Base-by-base conservation (phyloP, 92 coral and sea anemone genomes). In the Heliopora coerulea region DNA sequence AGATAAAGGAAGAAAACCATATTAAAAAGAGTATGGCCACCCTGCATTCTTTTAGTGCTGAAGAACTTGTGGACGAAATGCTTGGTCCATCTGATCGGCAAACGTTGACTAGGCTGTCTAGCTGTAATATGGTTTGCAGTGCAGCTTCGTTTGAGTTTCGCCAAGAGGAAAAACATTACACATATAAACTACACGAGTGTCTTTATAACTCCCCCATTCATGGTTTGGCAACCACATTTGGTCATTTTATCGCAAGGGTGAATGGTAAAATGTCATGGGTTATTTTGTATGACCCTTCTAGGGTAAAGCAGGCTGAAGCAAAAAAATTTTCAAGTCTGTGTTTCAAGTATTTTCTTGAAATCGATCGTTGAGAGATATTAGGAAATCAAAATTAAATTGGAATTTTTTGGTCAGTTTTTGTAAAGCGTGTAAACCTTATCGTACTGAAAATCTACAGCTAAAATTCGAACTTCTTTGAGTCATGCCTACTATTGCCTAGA, bases 261-360 rank as follows among this genome's bases (percentile, higher is more conserved):
- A 46, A 46, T 46, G 52, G 52, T 46, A 46, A 46, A 46, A 46
- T 46, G 52, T 46, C 52, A 15, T 46, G 52, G 52, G n/a, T 46
- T 46, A 46, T 46, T 46, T 2, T 15, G 52, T 15, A 46, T 15
- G n/a, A 46, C n/a, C 52, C 52, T 46, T 46, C 12, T 46, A 46
- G 15, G 15, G n/a, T 46, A 2, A 46, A 46, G 7, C 14, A 15
- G 7, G 10, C 52, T 6, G 14, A 6, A 6, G 52, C 52, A 46
- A 2, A 46, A 15, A 15, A 15, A n/a, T 46, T 46, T 46, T 10
- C 52, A 7, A 46, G 15, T 46, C 52, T 46, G 14, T 46, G 52
- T n/a, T 46, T 46, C 15, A n/a, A 15, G 14, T 46, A 46, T 46
- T n/a, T 46, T 46, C 7, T 46, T 46, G 3, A 46, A 46, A 46